Conservation (phyloP, 1,140 invertebrate species). For the Tetramorium parvispinum region DNA sequence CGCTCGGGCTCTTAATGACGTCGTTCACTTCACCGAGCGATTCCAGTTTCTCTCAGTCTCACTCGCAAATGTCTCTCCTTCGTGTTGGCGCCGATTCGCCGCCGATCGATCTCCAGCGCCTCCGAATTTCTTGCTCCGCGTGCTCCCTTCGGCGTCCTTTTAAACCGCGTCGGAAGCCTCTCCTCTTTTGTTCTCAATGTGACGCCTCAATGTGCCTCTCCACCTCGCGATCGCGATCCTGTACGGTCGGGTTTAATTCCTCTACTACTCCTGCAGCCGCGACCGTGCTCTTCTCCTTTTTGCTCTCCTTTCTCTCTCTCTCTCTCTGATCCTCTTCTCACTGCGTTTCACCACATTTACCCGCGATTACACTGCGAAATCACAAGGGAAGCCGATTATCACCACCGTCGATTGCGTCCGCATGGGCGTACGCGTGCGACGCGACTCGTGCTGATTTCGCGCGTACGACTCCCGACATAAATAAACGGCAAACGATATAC, state of each 20-base stretch:
- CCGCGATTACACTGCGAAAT: constrained; percentile 55
- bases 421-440: not conserved
- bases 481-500: constrained; percentile 8
- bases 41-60: not conserved
- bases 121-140: not conserved
- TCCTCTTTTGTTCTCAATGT: not conserved
- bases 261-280: constrained; percentile 25
- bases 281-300: not conserved
- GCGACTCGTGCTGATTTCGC: not conserved
- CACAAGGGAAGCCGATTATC: constrained; percentile 60
- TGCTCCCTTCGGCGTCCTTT: not conserved
- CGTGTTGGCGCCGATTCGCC: not conserved
- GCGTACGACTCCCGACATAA: not conserved
- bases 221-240: constrained; percentile 18
- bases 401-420: not conserved
- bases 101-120: not conserved
- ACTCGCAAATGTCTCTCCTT: not conserved
- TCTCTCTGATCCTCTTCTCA: constrained; percentile 53
- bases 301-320: not conserved
- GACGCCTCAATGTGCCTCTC: too few relatives aligned
- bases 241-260: constrained; percentile 23
- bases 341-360: constrained; percentile 70
- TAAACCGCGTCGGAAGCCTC: not conserved
- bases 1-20: not conserved
- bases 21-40: not conserved